These are phyloP conservation scores for Etia nguti DNA, from an alignment of 2,113 vertebrate genomes.

Conservation along the genomic window DNA sequence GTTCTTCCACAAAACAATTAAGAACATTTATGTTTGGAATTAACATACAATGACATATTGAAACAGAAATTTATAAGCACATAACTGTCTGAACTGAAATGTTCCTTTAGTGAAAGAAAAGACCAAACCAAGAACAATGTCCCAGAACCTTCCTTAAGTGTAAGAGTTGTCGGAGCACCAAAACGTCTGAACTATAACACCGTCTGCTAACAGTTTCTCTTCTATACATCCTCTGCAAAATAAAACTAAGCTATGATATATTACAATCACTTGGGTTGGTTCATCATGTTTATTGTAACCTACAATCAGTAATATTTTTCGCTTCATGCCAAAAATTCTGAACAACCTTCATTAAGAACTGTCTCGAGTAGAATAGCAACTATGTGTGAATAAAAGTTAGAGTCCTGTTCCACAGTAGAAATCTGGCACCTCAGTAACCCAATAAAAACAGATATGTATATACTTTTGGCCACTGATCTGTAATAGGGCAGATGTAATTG, in stretches of 20 bases:
- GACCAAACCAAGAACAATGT: background rate
- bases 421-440: background rate
- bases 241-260: fast-evolving
- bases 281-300: fast-evolving
- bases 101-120: background rate
- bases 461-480: background rate
- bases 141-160: background rate
- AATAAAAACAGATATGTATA: background rate
- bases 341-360: background rate
- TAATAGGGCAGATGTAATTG: background rate
- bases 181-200: background rate
- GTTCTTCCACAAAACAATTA: background rate
- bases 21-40: background rate
- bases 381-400: background rate
- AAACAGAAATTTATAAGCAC: background rate
- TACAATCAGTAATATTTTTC: background rate
- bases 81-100: background rate
- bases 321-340: background rate
- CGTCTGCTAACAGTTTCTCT: background rate
- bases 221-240: background rate
- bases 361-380: background rate
- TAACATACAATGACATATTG: background rate
- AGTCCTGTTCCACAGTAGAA: background rate
- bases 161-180: background rate
- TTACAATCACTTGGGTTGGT: background rate